phyloP scores from a whole-genome alignment of 2,797 vertebrate species.

The Nasua narica region DNA sequence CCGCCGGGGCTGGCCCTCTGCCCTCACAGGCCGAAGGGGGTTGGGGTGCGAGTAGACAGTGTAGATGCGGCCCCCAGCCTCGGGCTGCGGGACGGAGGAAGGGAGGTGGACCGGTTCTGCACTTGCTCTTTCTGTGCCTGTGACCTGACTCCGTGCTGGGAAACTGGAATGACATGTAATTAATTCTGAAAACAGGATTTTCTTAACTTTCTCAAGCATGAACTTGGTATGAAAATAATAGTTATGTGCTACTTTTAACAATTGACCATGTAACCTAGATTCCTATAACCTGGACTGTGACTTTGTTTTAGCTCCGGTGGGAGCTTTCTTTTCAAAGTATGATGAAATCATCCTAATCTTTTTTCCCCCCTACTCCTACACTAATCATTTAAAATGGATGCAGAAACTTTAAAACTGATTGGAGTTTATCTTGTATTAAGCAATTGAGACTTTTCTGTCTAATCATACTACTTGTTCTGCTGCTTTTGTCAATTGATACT shows the following conservation, averaged over 20 bases:
- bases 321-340: constrained; percentile 31
- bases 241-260: constrained; percentile 55
- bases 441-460: constrained; percentile 62
- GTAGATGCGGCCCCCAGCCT: background rate
- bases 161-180: constrained; percentile 51
- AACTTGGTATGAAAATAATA: constrained; percentile 49
- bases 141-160: constrained; percentile 36
- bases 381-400: constrained; percentile 62
- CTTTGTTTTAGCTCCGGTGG: constrained; percentile 45
- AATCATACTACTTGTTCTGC: constrained; percentile 56
- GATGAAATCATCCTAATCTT: constrained; percentile 26
- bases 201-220: constrained; percentile 47
- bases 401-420: constrained; percentile 44
- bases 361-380: background rate
- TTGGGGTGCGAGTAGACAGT: background rate
- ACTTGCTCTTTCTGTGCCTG: constrained; percentile 31
- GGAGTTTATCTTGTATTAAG: constrained; percentile 67
- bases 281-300: constrained; percentile 58
- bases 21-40: background rate
- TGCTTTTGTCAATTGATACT: constrained; percentile 64
- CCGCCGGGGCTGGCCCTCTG: background rate
- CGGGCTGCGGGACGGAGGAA: background rate
- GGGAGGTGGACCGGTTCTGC: background rate
- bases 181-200: constrained; percentile 58
- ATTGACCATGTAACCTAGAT: constrained; percentile 64